Conservation (phyloP, 1,140 invertebrate species). For the Procambarus clarkii region DNA sequence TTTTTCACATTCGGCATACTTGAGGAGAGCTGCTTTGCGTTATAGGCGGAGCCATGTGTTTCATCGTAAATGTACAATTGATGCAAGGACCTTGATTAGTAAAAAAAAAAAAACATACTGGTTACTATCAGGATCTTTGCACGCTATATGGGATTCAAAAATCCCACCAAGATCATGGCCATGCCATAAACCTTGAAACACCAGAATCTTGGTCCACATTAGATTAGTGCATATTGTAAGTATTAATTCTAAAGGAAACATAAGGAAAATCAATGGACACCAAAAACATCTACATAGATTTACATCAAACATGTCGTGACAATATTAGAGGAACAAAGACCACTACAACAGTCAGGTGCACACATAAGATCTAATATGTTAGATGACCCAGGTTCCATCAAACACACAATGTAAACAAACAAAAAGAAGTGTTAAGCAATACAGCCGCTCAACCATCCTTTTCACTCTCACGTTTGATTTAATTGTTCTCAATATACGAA, state of each 20-base stretch:
- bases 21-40: neutral
- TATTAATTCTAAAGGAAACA: neutral
- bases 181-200: neutral
- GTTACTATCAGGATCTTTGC: neutral
- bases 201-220: slow-evolving; percentile 13
- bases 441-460: too few species aligned
- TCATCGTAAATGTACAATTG: neutral
- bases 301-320: neutral
- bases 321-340: neutral
- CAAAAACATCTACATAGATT: neutral
- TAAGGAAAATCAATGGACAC: neutral
- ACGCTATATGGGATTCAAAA: neutral
- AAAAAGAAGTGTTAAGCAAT: too few species aligned
- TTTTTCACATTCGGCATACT: neutral
- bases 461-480: too few species aligned
- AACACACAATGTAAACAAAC: too few species aligned
- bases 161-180: neutral
- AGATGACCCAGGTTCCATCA: too few species aligned
- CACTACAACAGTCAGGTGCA: neutral
- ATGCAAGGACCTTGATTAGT: neutral
- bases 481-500: too few species aligned
- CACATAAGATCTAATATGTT: neutral
- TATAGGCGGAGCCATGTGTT: neutral
- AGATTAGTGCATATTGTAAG: neutral
- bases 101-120: neutral